Evolutionary conservation across 2,797 vertebrate genomes (phyloP).

Genomic region (Brotula barbata): DNA sequence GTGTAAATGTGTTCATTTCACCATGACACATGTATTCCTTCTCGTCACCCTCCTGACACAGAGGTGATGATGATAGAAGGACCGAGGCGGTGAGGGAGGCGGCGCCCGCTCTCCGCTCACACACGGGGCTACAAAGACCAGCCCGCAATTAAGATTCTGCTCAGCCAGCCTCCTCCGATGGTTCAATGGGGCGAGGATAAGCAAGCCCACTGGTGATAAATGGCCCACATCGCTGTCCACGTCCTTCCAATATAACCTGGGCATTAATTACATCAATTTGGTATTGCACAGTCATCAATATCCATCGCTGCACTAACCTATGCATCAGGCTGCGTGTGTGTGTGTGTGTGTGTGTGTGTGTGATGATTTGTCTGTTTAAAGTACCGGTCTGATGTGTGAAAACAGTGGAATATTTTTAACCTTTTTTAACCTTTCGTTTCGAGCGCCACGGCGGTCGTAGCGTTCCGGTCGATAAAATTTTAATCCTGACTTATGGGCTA

Average conservation of each 20-base stretch:
- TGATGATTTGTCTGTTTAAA: no score
- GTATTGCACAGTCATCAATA: slow-evolving; percentile 79
- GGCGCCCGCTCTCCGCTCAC: slow-evolving; percentile 32
- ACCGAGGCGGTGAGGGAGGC: slow-evolving; percentile 10
- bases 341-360: no score
- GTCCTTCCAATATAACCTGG: slow-evolving; percentile 76
- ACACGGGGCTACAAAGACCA: slow-evolving; percentile 31
- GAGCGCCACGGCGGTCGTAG: no score
- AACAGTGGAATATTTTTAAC: slow-evolving; percentile 36
- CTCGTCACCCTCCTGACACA: slow-evolving; percentile 3
- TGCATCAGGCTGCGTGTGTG: slow-evolving; percentile 3
- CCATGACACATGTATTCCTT: slow-evolving; percentile 18
- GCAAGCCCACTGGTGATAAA: slow-evolving; percentile 76
- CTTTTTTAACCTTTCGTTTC: no score
- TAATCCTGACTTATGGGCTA: no score
- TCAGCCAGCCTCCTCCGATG: slow-evolving; percentile 66
- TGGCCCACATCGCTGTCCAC: slow-evolving; percentile 68
- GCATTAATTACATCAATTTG: slow-evolving; percentile 82
- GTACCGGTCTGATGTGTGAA: not conserved
- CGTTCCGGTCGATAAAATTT: no score
- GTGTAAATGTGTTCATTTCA: slow-evolving; percentile 17
- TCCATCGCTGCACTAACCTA: slow-evolving; percentile 49
- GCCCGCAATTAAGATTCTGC: slow-evolving; percentile 75
- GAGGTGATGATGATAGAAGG: slow-evolving; percentile 42
- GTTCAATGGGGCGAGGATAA: slow-evolving; percentile 76